A percentile compares a stretch with the other conserved stretches of the same genome.
phyloP scores from a whole-genome alignment of 2,113 vertebrate species.

The Aptenodytes forsteri region DNA sequence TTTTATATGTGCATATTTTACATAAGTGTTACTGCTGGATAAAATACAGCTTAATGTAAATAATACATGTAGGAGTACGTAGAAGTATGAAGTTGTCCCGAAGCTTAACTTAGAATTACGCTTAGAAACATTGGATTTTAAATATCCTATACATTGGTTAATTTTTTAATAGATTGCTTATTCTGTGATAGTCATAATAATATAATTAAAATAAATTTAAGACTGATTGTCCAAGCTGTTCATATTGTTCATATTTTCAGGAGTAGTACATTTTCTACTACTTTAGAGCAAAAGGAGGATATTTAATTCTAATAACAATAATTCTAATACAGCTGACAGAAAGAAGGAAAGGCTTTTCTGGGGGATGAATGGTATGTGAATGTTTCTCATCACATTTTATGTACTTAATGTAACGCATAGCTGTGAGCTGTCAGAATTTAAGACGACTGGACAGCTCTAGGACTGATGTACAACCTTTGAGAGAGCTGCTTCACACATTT shows the following conservation, averaged over 20 bases:
- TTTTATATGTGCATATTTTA: background rate
- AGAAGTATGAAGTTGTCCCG: background rate
- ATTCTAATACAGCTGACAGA: background rate
- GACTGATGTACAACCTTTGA: background rate
- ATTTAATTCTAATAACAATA: background rate
- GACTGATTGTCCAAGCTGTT: background rate
- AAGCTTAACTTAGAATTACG: background rate
- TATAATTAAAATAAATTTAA: background rate
- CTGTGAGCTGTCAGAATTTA: background rate
- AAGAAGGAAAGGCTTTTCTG: background rate
- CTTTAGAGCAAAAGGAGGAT: background rate
- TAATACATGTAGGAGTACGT: background rate
- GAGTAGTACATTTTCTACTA: background rate
- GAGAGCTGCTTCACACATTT: background rate
- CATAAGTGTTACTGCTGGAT: background rate
- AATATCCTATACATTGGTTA: background rate
- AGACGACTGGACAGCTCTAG: background rate
- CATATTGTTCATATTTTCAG: background rate
- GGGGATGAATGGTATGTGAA: background rate
- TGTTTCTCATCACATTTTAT: background rate
- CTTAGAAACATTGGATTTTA: background rate
- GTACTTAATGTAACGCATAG: background rate
- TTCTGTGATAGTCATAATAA: background rate
- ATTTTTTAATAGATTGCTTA: background rate
- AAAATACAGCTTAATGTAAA: background rate